phyloP scores from a whole-genome alignment of 2,113 vertebrate genomes.

The Mus musculus region GRCm39 chr12:27126501-27127000 shows the following conservation, averaged over 20 bases:
- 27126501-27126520: not conserved
- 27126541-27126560: not conserved
- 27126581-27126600: not conserved
- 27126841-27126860: not conserved
- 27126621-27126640: not conserved
- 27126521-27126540: not conserved
- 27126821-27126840: not conserved
- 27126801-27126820: not conserved
- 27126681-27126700: not conserved
- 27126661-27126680: not conserved
- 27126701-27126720: not conserved
- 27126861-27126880: not conserved
- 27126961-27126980: not conserved
- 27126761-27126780: not conserved
- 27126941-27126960: fast-evolving
- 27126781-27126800: not conserved
- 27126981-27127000: not conserved
- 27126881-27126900: not conserved
- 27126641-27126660: not conserved
- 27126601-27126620: not conserved
- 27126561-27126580: not conserved
- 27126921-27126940: not conserved
- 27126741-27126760: not conserved
- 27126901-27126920: not conserved
- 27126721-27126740: not conserved